Base-by-base conservation (phyloP, 2,113 vertebrate genomes). In the Sylvilagus bachmani region DNA sequence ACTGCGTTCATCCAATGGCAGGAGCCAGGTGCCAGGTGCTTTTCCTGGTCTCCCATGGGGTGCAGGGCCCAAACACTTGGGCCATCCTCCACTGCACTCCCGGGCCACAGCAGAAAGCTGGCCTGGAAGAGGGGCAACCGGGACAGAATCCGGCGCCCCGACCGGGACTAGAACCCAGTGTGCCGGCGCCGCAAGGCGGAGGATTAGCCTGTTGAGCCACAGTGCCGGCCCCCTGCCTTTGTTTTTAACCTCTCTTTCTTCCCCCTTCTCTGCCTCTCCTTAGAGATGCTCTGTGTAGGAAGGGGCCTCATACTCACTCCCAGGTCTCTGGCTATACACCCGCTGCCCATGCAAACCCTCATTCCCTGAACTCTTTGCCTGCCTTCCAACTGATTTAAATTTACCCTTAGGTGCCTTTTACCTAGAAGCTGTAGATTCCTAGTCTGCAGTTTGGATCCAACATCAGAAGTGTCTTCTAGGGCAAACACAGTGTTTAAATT, bases 381-480 rank as follows among this genome's bases (percentile, higher is more conserved):
- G 29, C 49, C 73, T 89, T 94, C 88, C 38, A 86, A 66, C 11
- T 49, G 31, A 25, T n/a, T 49, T 62, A 69, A 90, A 78, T 69
- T 75, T 81, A 29, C 38, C 24, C 44, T 70, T 66, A 74, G 19
- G 2, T 75, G 31, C 7, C 55, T 80, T 80, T 92, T 44, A 61
- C 17, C 14, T 24, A 75, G 25, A 86, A 16, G 12, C 31, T 69
- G 10, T 38, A 86, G 16, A 11, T 70, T 66, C 31, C 75, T 90
- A 19, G 7, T 95, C 29, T 61, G 53, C 17, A 53, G 27, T 6
- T 69, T 91, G 51, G 49, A 73, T 82, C 27, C 24, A 89, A 36
- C 29, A 33, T 89, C 44, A 44, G 51, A 93, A 91, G 19, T 89
- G 4, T 55, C 92, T 71, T 73, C 53, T 93, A 49, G 92, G 82